Base-by-base conservation (phyloP, 2,888 invertebrate species). In the Amorpha juglandis region DNA sequence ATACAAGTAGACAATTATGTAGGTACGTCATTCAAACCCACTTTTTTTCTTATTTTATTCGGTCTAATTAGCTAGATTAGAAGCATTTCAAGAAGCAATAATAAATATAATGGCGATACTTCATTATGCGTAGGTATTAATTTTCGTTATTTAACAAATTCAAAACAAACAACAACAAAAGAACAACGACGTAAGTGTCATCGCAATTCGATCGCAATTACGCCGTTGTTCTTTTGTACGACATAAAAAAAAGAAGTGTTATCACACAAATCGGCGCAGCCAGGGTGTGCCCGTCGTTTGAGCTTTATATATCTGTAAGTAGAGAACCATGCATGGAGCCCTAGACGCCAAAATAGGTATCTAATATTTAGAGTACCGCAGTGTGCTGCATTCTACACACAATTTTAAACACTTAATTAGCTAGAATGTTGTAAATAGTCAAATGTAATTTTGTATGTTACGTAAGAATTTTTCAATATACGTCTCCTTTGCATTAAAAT, bases 401-500 rank as follows among this genome's bases (percentile, higher is more conserved):
- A 78, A 82, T 84, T 83, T 83, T 82, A 83, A 79, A 80, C 81
- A 77, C 74, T 82, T 82, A 73, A 68, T 86, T 90, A 88, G 90
- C 88, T 91, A 92, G 88, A 86, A 85, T 82, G 86, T 87, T 92
- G 92, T 93, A 92, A 76, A 92, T 92, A 92, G 89, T 87, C 85
- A 87, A 86, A 86, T 83, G 90, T 91, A 91, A 91, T 92, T 92
- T 93, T 91, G 88, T 92, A 92, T 91, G 87, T 89, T 90, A 90
- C 84, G 74, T 90, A 90, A 89, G 87, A 83, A 81, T 83, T 90
- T 92, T 89, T 89, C 87, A 87, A 87, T 87, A 83, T 88, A 89
- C 87, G 89, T 90, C 90, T 91, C 88, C 86, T 91, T 90, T 88
- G 88, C 89, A 89, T 90, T 89, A 86, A 87, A 85, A 90, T 89